Base-by-base conservation (phyloP, 2,797 vertebrate species). In the Typhlichthys subterraneus region DNA sequence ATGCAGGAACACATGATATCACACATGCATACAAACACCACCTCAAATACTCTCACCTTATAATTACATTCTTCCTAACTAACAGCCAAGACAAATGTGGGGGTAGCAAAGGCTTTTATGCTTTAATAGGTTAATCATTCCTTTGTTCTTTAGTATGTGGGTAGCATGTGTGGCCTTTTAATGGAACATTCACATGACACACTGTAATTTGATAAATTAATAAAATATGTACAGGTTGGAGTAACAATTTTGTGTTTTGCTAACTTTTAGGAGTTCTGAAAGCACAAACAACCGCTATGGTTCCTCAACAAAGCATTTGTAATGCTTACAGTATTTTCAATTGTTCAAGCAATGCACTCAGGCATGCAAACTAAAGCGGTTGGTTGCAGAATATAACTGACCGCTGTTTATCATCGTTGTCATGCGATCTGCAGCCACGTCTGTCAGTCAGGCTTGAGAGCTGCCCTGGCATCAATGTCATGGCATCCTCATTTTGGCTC, bases 41-140 rank as follows among this genome's bases (percentile, higher is more conserved):
- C 38, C 38, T 42, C 38, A 42, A 42, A 42, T 42, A 42, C 38
- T 42, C 83, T 84, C 83, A 87, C 89, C 88, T 90, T 90, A 91
- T 93, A 93, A 94, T 94, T 92, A 90, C 85, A 86, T 75, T 86
- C 84, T 83, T 82, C 73, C 87, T 89, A 92, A 91, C 86, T 85
- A 83, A 86, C 77, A 80, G 76, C 77, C 56, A 69, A 74, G 86
- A 83, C 65, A 76, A 84, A 90, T 80, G 74, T 66, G 64, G 70
- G 68, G 72, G 80, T 80, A 56, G 81, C 50, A 66, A 74, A 48
- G 70, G 57, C 53, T 80, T 57, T 54, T 66, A 62, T 15, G 13
- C 45, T 3, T 51, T 76, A 74, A 81, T 79, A 70, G 5, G 56
- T 81, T 87, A 81, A 80, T 85, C 48, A 67, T 77, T 72, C 74